These are phyloP conservation scores for Dexiosoma caninum DNA, from an alignment of 2,888 invertebrate species.

Conservation along the genomic window DNA sequence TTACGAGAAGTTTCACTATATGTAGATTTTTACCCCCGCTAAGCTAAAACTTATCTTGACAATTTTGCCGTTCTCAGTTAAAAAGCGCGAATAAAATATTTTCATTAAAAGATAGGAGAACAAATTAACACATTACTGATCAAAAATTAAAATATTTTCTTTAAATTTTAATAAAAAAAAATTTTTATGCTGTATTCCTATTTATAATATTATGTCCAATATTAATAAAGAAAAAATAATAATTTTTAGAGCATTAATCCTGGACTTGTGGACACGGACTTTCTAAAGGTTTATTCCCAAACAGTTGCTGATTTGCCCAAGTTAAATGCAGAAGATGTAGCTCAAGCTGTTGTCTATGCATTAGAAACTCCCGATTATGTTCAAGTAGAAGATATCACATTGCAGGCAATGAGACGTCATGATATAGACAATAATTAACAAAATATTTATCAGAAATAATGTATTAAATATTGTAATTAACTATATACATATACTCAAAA, in stretches of 20 bases:
- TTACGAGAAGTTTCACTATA: too few relatives aligned
- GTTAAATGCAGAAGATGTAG: conserved; percentile 81
- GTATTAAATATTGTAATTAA: background rate
- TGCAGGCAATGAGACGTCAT: conserved; percentile 72
- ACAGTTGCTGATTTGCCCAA: conserved; percentile 76
- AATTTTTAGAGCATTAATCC: conserved; percentile 81
- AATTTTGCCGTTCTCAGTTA: conserved; percentile 1
- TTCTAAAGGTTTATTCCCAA: conserved; percentile 77
- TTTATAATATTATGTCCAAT: too few relatives aligned
- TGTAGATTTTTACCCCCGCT: background rate
- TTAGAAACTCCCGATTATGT: conserved; percentile 82
- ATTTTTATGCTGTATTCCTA: too few relatives aligned
- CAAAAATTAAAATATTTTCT: too few relatives aligned
- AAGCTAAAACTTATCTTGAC: background rate
- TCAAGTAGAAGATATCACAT: conserved; percentile 77
- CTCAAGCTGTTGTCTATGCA: conserved; percentile 81
- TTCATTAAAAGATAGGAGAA: background rate
- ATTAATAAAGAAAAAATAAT: background rate
- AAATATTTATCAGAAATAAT: background rate
- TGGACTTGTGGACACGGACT: conserved; percentile 81
- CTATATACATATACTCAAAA: background rate
- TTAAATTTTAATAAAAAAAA: too few relatives aligned
- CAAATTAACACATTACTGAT: background rate
- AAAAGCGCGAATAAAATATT: background rate
- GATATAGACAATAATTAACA: conserved; percentile 25